A percentile compares a stretch with the other conserved stretches of the same genome.
phyloP scores from a whole-genome alignment of 2,113 vertebrate species.

The Malurus cyaneus region DNA sequence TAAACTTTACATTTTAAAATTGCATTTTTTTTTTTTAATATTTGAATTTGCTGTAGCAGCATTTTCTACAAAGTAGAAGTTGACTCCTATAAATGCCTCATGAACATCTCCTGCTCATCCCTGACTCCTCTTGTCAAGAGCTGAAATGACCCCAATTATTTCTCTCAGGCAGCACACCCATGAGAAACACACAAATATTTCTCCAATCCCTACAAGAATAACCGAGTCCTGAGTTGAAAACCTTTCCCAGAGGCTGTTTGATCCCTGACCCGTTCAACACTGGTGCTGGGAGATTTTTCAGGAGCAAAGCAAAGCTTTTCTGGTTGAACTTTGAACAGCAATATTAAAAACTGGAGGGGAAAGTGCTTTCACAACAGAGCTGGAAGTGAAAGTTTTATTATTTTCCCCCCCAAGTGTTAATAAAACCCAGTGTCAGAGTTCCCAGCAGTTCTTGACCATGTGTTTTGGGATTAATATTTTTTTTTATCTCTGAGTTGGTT shows the following conservation, averaged over 20 bases:
- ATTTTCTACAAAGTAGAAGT: neutral
- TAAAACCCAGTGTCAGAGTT: conserved; percentile 10
- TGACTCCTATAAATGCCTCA: neutral
- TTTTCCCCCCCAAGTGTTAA: conserved; percentile 44
- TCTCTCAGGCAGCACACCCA: neutral
- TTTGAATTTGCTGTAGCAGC: neutral
- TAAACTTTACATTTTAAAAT: neutral
- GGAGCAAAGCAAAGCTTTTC: neutral
- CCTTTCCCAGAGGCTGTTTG: neutral
- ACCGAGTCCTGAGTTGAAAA: neutral
- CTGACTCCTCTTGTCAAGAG: neutral
- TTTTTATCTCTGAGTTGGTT: neutral
- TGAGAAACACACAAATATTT: neutral
- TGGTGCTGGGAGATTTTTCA: neutral
- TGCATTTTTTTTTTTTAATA: neutral
- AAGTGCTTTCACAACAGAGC: neutral
- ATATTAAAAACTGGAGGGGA: neutral
- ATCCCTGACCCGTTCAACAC: neutral
- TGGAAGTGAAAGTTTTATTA: conserved; percentile 35
- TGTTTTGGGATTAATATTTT: conserved; percentile 1
- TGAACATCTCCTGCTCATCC: neutral
- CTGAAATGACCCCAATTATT: neutral
- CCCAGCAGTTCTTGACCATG: neutral
- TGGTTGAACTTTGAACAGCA: neutral
- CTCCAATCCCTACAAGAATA: neutral